A percentile compares a stretch with the other conserved stretches of the same genome.
Conservation (phyloP, 2,797 vertebrate genomes). For the Sebastes hubbsi region DNA sequence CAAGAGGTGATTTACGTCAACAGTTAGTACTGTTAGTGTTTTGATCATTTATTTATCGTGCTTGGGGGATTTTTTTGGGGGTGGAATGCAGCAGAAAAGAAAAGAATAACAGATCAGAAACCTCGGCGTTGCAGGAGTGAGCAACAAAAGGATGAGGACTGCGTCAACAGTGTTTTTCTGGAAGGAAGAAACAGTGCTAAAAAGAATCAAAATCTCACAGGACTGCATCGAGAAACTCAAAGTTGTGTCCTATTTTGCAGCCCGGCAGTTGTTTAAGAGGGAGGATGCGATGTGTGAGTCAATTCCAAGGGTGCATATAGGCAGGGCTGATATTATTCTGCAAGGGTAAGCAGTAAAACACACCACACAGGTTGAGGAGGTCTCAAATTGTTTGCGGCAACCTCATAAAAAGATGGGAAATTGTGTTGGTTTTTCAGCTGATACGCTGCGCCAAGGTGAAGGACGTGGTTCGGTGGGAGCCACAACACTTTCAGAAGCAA, state of each 20-base stretch:
- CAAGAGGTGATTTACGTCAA: constrained; percentile 36
- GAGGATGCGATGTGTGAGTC: constrained; percentile 18
- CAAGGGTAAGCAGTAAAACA: constrained; percentile 55
- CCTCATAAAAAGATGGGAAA: constrained; percentile 76
- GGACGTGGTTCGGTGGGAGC: constrained; percentile 43
- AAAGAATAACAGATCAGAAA: constrained; percentile 51
- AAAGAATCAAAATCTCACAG: constrained; percentile 15
- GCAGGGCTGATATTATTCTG: constrained; percentile 53
- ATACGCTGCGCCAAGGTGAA: constrained; percentile 68
- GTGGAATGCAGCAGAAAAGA: constrained; percentile 2
- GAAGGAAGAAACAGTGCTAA: background rate
- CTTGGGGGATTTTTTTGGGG: constrained; percentile 16
- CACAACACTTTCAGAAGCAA: constrained; percentile 18
- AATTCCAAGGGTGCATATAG: constrained; percentile 29
- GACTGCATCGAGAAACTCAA: constrained; percentile 1
- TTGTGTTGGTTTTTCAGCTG: constrained; percentile 69
- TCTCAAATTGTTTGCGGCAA: constrained; percentile 77
- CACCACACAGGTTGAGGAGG: constrained; percentile 61
- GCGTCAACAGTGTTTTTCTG: background rate
- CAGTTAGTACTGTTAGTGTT: constrained; percentile 22
- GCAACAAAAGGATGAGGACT: constrained; percentile 20
- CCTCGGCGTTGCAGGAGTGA: constrained; percentile 10
- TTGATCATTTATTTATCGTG: constrained; percentile 63
- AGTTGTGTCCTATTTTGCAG: constrained; percentile 42
- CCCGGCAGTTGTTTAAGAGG: constrained; percentile 29